These are phyloP conservation scores for Trissoscelio sp. DNA, from an alignment of 2,888 invertebrate species.

Conservation along the genomic window DNA sequence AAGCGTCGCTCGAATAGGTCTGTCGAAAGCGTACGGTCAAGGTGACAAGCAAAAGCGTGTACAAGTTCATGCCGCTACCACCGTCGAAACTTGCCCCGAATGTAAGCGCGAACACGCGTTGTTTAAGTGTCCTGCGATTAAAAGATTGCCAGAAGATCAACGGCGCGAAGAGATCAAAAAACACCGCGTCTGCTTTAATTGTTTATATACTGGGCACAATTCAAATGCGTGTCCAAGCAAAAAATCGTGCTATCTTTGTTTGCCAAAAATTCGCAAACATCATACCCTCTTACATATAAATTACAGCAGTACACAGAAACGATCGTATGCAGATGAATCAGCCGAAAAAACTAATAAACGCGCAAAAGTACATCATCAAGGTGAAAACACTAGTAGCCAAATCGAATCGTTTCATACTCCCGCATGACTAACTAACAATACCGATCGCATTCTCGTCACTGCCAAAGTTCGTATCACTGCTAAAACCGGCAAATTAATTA, in stretches of 20 bases:
- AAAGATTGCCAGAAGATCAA: not conserved
- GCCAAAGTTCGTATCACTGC: constrained; percentile 2
- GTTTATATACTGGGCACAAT: constrained; percentile 15
- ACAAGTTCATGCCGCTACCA: not conserved
- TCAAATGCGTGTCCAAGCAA: constrained; percentile 17
- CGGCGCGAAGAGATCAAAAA: constrained; percentile 8
- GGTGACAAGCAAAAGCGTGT: not conserved
- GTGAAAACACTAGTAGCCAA: not conserved
- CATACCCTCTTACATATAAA: constrained; percentile 1
- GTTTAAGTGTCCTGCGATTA: not conserved
- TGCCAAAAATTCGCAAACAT: constrained; percentile 1
- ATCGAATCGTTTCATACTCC: not conserved
- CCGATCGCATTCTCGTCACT: constrained; percentile 9
- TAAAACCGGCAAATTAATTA: not conserved
- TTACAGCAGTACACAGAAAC: not conserved
- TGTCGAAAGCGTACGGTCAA: not conserved
- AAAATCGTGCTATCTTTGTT: not conserved
- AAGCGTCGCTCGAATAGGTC: not conserved
- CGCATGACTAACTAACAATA: not conserved
- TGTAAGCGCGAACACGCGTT: not conserved
- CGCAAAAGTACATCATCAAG: not conserved
- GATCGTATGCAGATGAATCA: not conserved
- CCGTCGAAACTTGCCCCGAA: not conserved
- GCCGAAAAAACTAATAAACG: not conserved
- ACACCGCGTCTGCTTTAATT: constrained; percentile 40